phyloP scores from a whole-genome alignment of 2,797 vertebrate genomes.

The Zenarchopterus dispar region DNA sequence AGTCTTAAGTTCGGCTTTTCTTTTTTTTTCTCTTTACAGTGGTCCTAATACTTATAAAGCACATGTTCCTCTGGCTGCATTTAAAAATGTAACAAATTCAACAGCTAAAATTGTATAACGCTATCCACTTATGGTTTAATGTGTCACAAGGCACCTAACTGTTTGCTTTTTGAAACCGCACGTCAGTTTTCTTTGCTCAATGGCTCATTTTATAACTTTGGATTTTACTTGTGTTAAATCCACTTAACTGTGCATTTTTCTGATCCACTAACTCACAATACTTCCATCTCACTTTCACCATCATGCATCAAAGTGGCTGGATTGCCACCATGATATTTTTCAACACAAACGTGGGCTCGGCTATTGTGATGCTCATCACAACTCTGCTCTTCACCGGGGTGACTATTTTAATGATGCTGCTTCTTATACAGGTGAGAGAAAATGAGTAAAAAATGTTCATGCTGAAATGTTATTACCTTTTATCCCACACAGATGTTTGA shows the following conservation, averaged over 20 bases:
- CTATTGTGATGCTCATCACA: constrained; percentile 92
- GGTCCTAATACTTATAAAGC: neutral
- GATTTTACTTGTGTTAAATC: constrained; percentile 29
- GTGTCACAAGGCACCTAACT: constrained; percentile 6
- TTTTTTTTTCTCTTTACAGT: too few species aligned
- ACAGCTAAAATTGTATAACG: constrained; percentile 8
- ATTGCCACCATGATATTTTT: constrained; percentile 82
- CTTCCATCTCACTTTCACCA: constrained; percentile 64
- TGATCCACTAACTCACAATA: constrained; percentile 65
- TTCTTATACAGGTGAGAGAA: constrained; percentile 81
- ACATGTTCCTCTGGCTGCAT: neutral
- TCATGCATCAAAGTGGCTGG: constrained; percentile 79
- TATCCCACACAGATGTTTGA: neutral
- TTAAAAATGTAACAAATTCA: neutral
- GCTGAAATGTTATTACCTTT: neutral
- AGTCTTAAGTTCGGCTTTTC: too few species aligned
- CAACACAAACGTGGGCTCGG: constrained; percentile 76
- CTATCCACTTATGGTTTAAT: neutral
- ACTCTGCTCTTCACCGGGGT: constrained; percentile 89
- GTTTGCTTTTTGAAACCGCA: constrained; percentile 25
- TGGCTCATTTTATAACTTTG: constrained; percentile 9
- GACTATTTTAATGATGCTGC: constrained; percentile 84
- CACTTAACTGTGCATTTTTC: constrained; percentile 35
- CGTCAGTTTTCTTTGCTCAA: constrained; percentile 35
- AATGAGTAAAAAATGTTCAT: neutral